These are phyloP conservation scores for Synanceia verrucosa DNA, from an alignment of 2,797 vertebrate species.

Conservation along the genomic window DNA sequence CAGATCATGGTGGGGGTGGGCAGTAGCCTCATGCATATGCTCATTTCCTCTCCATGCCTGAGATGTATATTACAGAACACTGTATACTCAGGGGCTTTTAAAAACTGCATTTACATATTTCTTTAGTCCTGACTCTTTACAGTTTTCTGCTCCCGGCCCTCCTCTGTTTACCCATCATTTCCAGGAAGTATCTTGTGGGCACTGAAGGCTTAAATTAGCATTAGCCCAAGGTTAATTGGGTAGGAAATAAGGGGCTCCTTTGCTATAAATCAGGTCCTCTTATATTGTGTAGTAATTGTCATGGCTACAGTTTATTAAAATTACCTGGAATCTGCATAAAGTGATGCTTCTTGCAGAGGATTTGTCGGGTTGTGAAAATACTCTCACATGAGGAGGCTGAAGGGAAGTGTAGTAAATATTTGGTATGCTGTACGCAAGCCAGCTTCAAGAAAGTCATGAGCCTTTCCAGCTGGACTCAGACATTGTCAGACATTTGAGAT, in stretches of 20 bases:
- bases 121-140: conserved; percentile 26
- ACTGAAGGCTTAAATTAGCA: conserved; percentile 61
- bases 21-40: conserved; percentile 27
- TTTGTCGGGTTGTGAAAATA: not conserved
- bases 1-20: conserved; percentile 7
- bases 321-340: conserved; percentile 37
- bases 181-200: conserved; percentile 42
- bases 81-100: conserved; percentile 3
- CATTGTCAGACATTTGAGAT: conserved; percentile 37
- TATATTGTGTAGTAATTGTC: conserved; percentile 39
- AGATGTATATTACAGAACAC: conserved; percentile 5
- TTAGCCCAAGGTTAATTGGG: conserved; percentile 69
- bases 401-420: conserved; percentile 21
- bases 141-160: conserved; percentile 27
- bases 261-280: conserved; percentile 33
- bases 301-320: conserved; percentile 33
- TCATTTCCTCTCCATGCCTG: conserved; percentile 24
- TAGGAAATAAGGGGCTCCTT: conserved; percentile 52
- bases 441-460: conserved; percentile 20
- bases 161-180: conserved; percentile 58
- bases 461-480: conserved; percentile 15
- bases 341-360: not conserved
- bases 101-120: conserved; percentile 31
- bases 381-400: conserved; percentile 1
- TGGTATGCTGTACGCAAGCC: conserved; percentile 5